Evolutionary conservation across 2,888 invertebrate species (phyloP).

Genomic region (Notodonta ziczac): DNA sequence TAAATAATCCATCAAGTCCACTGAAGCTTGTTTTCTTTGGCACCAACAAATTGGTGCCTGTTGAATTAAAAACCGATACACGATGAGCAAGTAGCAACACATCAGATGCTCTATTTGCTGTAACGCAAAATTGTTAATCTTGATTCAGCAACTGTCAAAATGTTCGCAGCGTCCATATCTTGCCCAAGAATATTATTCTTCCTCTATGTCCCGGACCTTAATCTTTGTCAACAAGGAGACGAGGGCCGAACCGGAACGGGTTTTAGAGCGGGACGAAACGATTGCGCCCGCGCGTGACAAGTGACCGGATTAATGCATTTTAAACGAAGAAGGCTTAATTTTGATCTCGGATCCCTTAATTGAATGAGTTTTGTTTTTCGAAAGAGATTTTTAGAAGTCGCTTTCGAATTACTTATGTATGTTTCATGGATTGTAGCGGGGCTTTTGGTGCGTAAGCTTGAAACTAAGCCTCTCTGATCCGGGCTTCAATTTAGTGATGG

Average conservation of each 20-base stretch:
- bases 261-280: constrained; percentile 70
- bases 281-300: constrained; percentile 75
- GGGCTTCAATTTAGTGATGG: not conserved
- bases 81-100: too few relatives aligned
- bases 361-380: constrained; percentile 64
- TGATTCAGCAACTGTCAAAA: too few relatives aligned
- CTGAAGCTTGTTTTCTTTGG: too few relatives aligned
- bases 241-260: constrained; percentile 69
- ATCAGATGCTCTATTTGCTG: too few relatives aligned
- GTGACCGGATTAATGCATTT: constrained; percentile 84
- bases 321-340: constrained; percentile 84
- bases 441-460: not conserved
- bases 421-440: constrained; percentile 12
- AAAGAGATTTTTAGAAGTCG: constrained; percentile 33
- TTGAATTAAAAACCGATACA: too few relatives aligned
- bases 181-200: too few relatives aligned
- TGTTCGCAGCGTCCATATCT: too few relatives aligned
- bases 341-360: constrained; percentile 75
- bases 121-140: too few relatives aligned
- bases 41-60: too few relatives aligned
- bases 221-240: constrained; percentile 69
- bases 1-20: too few relatives aligned
- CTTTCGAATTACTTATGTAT: constrained; percentile 34
- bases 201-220: constrained; percentile 47
- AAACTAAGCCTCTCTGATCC: constrained; percentile 1